A percentile compares a stretch with the other conserved stretches of the same genome.
phyloP scores from a whole-genome alignment of 2,888 invertebrate genomes.

The Mythimna albipuncta region DNA sequence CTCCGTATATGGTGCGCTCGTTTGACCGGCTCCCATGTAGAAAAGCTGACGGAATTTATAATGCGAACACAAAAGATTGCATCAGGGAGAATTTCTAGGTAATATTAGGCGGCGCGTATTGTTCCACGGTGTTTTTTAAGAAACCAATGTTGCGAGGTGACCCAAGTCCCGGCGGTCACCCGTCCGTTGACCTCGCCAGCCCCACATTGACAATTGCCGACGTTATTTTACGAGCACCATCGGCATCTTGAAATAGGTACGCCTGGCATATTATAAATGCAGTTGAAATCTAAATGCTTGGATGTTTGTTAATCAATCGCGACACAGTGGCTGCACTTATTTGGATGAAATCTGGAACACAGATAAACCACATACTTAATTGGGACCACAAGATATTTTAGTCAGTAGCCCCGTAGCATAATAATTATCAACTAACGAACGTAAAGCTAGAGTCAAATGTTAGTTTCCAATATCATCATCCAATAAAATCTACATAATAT shows the following conservation, averaged over 20 bases:
- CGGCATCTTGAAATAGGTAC: slow-evolving; percentile 31
- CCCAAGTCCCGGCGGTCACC: slow-evolving; percentile 75
- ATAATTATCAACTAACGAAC: too few relatives aligned
- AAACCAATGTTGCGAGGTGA: slow-evolving; percentile 65
- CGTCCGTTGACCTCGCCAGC: slow-evolving; percentile 82
- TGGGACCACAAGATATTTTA: neutral
- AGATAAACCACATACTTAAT: too few relatives aligned
- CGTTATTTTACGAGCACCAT: slow-evolving; percentile 66
- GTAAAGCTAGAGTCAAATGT: too few relatives aligned
- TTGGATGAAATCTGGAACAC: neutral
- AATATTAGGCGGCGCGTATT: slow-evolving; percentile 54
- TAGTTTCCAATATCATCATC: neutral
- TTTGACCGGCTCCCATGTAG: slow-evolving; percentile 39
- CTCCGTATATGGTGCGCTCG: slow-evolving; percentile 45
- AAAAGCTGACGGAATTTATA: slow-evolving; percentile 42
- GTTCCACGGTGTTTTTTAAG: slow-evolving; percentile 59
- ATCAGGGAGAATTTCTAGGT: slow-evolving; percentile 48
- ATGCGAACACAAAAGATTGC: slow-evolving; percentile 51
- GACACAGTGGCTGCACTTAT: neutral
- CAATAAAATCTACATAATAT: slow-evolving; percentile 43
- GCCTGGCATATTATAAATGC: neutral
- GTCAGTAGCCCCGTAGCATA: too few relatives aligned
- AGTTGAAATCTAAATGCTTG: neutral
- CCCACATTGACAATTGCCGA: slow-evolving; percentile 73
- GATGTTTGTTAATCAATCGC: neutral